Evolutionary conservation across 2,797 vertebrate genomes (phyloP).

Genomic region (Arrhamphus sclerolepis): DNA sequence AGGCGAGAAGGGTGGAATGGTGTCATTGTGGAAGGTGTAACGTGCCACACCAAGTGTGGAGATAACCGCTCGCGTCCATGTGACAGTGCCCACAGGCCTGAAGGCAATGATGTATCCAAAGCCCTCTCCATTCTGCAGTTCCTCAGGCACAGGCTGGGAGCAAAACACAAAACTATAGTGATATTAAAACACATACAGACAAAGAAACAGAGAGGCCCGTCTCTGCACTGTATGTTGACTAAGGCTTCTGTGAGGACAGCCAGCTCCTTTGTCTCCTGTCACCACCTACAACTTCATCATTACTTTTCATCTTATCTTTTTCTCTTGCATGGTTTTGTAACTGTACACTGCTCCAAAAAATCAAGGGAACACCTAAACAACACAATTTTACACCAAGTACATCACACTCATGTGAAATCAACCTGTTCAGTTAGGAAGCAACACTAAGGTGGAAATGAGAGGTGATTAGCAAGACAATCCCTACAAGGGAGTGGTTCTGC

Average conservation of each 20-base stretch:
- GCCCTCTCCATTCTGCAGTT: constrained; percentile 93
- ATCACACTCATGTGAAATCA: no score
- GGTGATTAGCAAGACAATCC: no score
- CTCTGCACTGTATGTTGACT: constrained; percentile 43
- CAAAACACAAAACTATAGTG: constrained; percentile 87
- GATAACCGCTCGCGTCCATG: constrained; percentile 90
- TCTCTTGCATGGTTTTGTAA: constrained; percentile 40
- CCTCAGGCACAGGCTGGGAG: constrained; percentile 92
- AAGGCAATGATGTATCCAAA: constrained; percentile 95
- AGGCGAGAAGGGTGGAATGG: constrained; percentile 88
- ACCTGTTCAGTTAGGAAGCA: no score
- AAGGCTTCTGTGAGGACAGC: constrained; percentile 27
- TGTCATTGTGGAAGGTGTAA: constrained; percentile 91
- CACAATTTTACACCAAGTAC: no score
- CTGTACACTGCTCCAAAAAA: no score
- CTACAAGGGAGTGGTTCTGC: no score
- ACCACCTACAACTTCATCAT: constrained; percentile 23
- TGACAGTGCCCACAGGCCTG: constrained; percentile 84
- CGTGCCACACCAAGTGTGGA: constrained; percentile 84
- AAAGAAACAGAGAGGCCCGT: constrained; percentile 72
- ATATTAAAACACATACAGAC: constrained; percentile 87
- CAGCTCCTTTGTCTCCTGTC: constrained; percentile 2
- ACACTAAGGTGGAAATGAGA: no score
- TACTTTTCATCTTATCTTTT: constrained; percentile 41
- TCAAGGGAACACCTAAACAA: no score